Evolutionary conservation across 2,797 vertebrate species (phyloP).

Genomic region (Chloroceryle amazona): DNA sequence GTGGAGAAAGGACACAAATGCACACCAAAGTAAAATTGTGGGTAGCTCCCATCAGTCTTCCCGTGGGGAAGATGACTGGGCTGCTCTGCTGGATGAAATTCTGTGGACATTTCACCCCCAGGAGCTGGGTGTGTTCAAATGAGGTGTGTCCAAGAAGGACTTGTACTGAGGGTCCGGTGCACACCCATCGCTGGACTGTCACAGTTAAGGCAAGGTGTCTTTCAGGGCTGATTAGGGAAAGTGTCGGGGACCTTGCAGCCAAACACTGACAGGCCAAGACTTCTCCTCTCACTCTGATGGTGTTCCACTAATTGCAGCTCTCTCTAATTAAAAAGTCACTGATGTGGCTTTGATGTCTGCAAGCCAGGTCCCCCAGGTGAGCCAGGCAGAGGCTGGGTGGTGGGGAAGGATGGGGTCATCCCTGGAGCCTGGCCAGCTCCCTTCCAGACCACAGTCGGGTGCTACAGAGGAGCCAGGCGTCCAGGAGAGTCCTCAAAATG

Average conservation of each 20-base stretch:
- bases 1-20: neutral
- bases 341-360: neutral
- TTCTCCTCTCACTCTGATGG: neutral
- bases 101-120: neutral
- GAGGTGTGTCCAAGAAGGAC: neutral
- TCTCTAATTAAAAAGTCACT: neutral
- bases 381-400: neutral
- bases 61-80: rapidly evolving
- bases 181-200: neutral
- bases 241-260: neutral
- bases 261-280: neutral
- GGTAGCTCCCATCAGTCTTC: rapidly evolving
- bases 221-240: neutral
- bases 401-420: neutral
- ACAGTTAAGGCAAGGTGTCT: rapidly evolving
- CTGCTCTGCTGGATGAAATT: neutral
- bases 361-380: neutral
- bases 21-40: no score
- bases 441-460: rapidly evolving
- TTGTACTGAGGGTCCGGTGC: rapidly evolving
- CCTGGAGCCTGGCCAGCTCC: neutral
- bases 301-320: neutral
- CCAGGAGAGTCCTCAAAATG: neutral
- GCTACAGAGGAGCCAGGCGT: neutral
- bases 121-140: neutral